Base-by-base conservation (phyloP, 2,113 vertebrate genomes). In the Carassius auratus region DNA sequence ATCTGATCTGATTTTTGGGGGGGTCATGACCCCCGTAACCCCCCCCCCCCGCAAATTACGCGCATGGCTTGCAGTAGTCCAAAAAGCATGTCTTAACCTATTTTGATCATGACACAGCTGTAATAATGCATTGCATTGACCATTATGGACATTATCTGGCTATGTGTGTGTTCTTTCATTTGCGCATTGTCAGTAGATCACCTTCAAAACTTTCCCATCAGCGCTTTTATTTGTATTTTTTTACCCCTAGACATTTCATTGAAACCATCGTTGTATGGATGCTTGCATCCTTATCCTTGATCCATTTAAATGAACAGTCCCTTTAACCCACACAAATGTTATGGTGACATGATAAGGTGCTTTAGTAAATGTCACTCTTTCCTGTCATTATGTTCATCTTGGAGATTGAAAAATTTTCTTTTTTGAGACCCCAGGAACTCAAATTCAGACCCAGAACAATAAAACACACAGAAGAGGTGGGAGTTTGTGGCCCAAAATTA, bases 291-390 rank as follows among this genome's bases (percentile, higher is more conserved):
- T 12, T 21, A 14, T 75, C 77, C 36, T 73, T 61, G 33, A 83
- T 8, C 33, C 19, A 57, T 73, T 26, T 79, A 33, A 5, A 77
- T 33, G 5, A 9, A 52, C n/a, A 61, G 36, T 61, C 33, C 7
- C 45, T 69, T 2, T 30, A 38, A 64, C 38, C 64, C 30, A 48
- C 30, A 57, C 6, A 45, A 19, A 26, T 17, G 8, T 52, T n/a
- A 19, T 52, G 36, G 23, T 74, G 38, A 5, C 10, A n/a, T 86
- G 12, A 36, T 76, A 48, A 66, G 17, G 76, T 59, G 55, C n/a
- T 62, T 26, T 23, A 52, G 13, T 68, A 84, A 87, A 87, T 84
- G 84, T 87, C 75, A 81, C 64, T 61, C 13, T 74, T 85, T 85
- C 80, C 80, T 55, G 76, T 30, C 30, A 30, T 30, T 2, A 30